Conservation (phyloP, 64 coral and sea anemone genomes). For the Hydrozoanthus tunicans region DNA sequence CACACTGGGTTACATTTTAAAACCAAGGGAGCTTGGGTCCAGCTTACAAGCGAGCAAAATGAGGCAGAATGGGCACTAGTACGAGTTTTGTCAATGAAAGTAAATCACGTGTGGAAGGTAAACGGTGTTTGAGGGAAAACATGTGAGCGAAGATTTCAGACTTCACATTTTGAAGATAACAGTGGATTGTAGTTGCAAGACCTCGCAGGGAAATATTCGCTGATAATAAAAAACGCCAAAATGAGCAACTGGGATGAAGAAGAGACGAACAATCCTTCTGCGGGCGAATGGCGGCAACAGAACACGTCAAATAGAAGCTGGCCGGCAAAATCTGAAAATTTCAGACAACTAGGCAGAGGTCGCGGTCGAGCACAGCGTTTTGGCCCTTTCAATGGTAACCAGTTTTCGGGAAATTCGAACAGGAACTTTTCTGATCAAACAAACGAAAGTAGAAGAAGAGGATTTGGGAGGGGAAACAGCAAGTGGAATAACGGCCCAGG, state of each 20-base stretch:
- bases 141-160: neutral
- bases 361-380: slow-evolving; percentile 45
- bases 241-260: slow-evolving; percentile 53
- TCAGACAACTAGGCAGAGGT: slow-evolving; percentile 1
- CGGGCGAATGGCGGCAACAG: slow-evolving; percentile 37
- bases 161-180: no score
- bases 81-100: neutral
- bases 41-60: no score
- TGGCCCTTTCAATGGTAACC: slow-evolving; percentile 29
- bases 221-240: neutral
- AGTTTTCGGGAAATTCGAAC: neutral
- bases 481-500: neutral
- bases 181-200: neutral
- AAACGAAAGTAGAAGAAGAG: slow-evolving; percentile 21
- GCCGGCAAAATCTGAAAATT: slow-evolving; percentile 29
- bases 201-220: neutral
- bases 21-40: no score
- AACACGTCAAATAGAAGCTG: neutral
- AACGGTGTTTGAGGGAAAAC: neutral
- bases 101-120: slow-evolving; percentile 33
- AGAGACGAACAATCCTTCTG: slow-evolving; percentile 6
- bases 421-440: neutral
- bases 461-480: slow-evolving; percentile 6
- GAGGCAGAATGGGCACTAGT: neutral
- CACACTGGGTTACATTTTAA: no score